Conservation (phyloP, 2,888 invertebrate genomes). For the Meiosimyza platycephala region DNA sequence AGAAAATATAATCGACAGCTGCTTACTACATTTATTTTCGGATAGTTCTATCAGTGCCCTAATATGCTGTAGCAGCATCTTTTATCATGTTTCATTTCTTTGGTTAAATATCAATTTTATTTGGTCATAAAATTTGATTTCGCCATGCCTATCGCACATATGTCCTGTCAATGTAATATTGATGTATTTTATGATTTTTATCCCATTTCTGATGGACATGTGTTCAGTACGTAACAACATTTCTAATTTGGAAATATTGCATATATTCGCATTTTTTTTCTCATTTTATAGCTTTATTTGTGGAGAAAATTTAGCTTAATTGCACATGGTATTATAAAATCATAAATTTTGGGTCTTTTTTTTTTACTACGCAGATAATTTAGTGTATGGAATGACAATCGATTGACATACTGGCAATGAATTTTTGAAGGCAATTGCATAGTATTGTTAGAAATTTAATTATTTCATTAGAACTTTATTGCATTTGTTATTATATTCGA, state of each 20-base stretch:
- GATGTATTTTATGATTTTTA: slow-evolving; percentile 41
- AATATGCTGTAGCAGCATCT: background rate
- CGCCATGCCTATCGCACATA: slow-evolving; percentile 19
- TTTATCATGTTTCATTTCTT: background rate
- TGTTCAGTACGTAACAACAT: background rate
- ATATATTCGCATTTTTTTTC: background rate
- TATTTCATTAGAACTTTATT: slow-evolving; percentile 13
- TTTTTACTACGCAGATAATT: too few relatives aligned
- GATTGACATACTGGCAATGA: background rate
- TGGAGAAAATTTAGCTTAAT: background rate
- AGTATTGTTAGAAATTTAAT: background rate
- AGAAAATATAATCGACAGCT: slow-evolving; percentile 6
- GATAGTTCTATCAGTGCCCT: too few relatives aligned
- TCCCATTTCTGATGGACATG: slow-evolving; percentile 42
- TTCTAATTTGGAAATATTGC: slow-evolving; percentile 12
- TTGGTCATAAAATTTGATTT: slow-evolving; percentile 42
- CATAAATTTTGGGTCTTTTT: slow-evolving; percentile 13
- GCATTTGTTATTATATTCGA: background rate
- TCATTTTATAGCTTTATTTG: slow-evolving; percentile 5
- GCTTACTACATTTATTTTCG: background rate
- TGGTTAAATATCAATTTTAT: slow-evolving; percentile 37
- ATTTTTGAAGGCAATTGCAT: background rate
- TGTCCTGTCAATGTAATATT: slow-evolving; percentile 22
- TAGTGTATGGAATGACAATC: background rate
- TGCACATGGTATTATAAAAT: slow-evolving; percentile 14